Evolutionary conservation across 2,888 invertebrate species (phyloP).

Genomic region (Lamellibrachia columna): DNA sequence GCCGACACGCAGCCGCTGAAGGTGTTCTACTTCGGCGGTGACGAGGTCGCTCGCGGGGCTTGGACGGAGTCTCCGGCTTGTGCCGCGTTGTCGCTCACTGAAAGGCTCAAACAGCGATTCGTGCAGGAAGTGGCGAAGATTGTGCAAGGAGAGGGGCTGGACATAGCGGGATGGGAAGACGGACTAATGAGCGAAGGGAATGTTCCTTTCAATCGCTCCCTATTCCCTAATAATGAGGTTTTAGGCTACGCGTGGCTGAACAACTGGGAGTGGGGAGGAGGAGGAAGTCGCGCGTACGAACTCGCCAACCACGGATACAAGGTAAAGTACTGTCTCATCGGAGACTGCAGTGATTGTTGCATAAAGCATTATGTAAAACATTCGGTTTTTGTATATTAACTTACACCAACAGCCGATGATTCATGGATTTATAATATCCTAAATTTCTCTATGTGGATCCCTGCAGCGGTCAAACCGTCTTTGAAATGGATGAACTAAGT

Average conservation of each 20-base stretch:
- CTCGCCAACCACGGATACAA: slow-evolving; percentile 57
- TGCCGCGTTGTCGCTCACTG: slow-evolving; percentile 25
- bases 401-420: too few species aligned
- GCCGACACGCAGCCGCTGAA: slow-evolving; percentile 44
- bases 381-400: neutral
- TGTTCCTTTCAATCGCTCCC: slow-evolving; percentile 34
- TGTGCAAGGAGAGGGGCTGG: slow-evolving; percentile 32
- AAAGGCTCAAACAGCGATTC: slow-evolving; percentile 49
- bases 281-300: slow-evolving; percentile 45
- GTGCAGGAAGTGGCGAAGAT: slow-evolving; percentile 32
- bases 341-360: neutral
- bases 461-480: too few species aligned
- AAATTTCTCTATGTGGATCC: too few species aligned
- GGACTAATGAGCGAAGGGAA: slow-evolving; percentile 35
- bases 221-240: neutral
- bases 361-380: neutral
- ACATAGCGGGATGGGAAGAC: slow-evolving; percentile 49
- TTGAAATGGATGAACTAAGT: too few species aligned
- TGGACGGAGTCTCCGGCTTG: slow-evolving; percentile 56
- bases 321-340: slow-evolving; percentile 40
- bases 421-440: too few species aligned
- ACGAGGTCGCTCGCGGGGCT: slow-evolving; percentile 56
- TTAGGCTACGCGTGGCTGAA: slow-evolving; percentile 50
- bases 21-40: slow-evolving; percentile 59
- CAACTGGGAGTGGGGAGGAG: slow-evolving; percentile 49